Base-by-base conservation (phyloP, 2,888 invertebrate genomes). In the Microplitis manilae region DNA sequence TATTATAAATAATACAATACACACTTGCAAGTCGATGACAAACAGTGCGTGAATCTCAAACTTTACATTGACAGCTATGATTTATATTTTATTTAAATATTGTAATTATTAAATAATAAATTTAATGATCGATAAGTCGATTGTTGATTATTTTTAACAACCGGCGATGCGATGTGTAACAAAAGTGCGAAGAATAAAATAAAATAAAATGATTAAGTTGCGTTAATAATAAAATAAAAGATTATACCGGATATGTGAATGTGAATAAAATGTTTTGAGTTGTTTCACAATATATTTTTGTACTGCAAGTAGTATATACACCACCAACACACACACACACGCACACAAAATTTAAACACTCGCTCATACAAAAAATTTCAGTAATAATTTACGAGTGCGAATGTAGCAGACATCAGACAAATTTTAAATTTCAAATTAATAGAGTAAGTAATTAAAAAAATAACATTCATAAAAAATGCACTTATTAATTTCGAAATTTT, bases 271-370 rank as follows among this genome's bases (percentile, higher is more conserved):
- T 30, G n/a, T 41, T 59, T 9, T n/a, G 8, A 41, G 60, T 60
- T 59, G 38, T 75, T 75, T 15, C 17, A 75, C 61, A 60, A 40
- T 40, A 50, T 68, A 62, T 68, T 76, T 30, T 71, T 71, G 76
- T 76, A 76, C 76, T 76, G 70, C 65, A 70, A 76, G 71, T 50
- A 50, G 8, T 62, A 75, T 76, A 70, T 71, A 76, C 68, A 75
- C 70, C 61, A 76, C 69, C 64, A 41, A n/a, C 41, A 60, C 59
- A 76, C 76, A 50, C 64, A 76, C 76, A 38, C 64, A 71, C 59
- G 38, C 39, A 65, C 50, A 20, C 70, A 59, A 76, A 64, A 71
- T 70, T 20, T 70, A 6, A 20, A 5, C 50, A 50, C 9, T 50
- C 50, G 13, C 50, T 2, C 50, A 50, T 50, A 50, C 50, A 50